phyloP scores from a whole-genome alignment of 2,888 invertebrate species.

The Acleris laterana region DNA sequence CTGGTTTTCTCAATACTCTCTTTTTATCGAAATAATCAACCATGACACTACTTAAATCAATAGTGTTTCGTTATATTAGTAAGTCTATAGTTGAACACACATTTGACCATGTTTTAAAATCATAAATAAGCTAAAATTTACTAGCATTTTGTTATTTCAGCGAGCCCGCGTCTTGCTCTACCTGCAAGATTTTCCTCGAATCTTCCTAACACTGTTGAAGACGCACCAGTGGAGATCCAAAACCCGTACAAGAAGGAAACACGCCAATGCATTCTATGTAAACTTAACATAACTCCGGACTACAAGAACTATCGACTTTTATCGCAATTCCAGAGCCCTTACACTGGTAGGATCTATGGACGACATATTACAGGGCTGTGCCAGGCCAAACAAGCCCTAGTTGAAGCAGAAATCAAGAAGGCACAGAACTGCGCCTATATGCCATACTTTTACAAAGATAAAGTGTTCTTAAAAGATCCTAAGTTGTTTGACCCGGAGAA shows the following conservation, averaged over 20 bases:
- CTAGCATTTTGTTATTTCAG: conserved; percentile 20
- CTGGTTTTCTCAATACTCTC: background rate
- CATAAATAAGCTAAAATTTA: background rate
- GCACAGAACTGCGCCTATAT: conserved; percentile 92
- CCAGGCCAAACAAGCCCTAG: conserved; percentile 88
- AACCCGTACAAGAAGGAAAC: conserved; percentile 93
- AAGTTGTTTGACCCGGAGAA: conserved; percentile 94
- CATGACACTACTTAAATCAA: conserved; percentile 60
- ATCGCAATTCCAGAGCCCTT: conserved; percentile 98
- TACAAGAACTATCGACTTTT: conserved; percentile 96
- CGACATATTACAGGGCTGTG: conserved; percentile 97
- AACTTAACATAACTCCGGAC: conserved; percentile 90
- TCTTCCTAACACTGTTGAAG: conserved; percentile 49
- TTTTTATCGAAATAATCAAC: conserved; percentile 6
- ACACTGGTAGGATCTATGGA: conserved; percentile 96
- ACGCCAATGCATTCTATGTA: conserved; percentile 92
- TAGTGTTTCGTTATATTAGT: conserved; percentile 57
- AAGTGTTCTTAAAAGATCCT: conserved; percentile 93
- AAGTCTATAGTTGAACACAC: conserved; percentile 41
- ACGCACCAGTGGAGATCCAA: conserved; percentile 85
- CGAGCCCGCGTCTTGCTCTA: conserved; percentile 21
- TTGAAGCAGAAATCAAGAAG: conserved; percentile 89
- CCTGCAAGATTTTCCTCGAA: conserved; percentile 51
- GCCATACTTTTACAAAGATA: conserved; percentile 92
- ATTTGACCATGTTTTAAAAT: background rate